Base-by-base conservation (phyloP, 1,140 invertebrate species). In the Agrilus planipennis region DNA sequence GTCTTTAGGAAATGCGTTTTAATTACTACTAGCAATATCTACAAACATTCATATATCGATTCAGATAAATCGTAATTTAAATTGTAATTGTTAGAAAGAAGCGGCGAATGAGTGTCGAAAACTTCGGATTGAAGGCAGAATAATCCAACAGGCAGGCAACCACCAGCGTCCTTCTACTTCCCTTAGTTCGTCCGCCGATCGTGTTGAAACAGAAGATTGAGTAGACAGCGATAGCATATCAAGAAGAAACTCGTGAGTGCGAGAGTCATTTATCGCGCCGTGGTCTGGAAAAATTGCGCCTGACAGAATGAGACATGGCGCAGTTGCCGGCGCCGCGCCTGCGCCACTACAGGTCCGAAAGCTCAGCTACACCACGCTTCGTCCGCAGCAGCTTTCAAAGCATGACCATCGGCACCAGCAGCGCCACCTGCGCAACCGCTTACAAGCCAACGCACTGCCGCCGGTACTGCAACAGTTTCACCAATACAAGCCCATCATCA, bases 271-370 rank as follows among this genome's bases (percentile, higher is more conserved):
- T 16, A 7, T 27, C 6, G 31, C 9, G 15, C 34, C 15, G 19
- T 35, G 25, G 25, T 21, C 19, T 17, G n/a, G 38, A 30, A 28
- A 39, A 35, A 48, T 37, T 40, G 45, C 28, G 32, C 42, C 56
- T n/a, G 52, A 50, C 60, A 63, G 57, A 57, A 73, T 74, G 64
- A 72, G 66, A 67, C 62, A 76, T 76, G 73, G 66, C 69, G 59
- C 72, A 74, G 68, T 65, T 73, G 62, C 71, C 71, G 50, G 73
- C 73, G 62, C 72, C 73, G 62, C 70, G 73, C 59, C 70, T 76
- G 55, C 72, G 72, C 49, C 72, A 74, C 60, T 76, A 75, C 73
- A 76, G 73, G 72, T 76, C 65, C 54, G 51, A 36, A 50, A 27
- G 47, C 42, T 39, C 44, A 54, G 21, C 36, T 42, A 34, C 34